These are phyloP conservation scores for Astropecten irregularis DNA, from an alignment of 53 echinoderm and acorn worm species.

Conservation along the genomic window DNA sequence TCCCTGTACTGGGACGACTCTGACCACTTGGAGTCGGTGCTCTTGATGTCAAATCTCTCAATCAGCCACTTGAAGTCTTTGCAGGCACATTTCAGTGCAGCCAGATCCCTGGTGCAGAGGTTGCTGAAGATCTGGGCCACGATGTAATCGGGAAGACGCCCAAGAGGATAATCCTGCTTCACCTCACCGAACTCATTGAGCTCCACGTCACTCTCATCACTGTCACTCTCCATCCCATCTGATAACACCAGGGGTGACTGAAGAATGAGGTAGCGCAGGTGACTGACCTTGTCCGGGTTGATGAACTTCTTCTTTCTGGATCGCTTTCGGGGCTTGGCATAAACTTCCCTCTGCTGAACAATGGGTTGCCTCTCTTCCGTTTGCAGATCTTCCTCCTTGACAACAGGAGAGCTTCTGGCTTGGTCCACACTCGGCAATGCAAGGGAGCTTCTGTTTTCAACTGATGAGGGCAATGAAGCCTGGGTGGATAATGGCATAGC, in stretches of 20 bases:
- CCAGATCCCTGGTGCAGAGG: slow-evolving; percentile 78
- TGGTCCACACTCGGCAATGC: background rate
- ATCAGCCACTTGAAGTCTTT: slow-evolving; percentile 94
- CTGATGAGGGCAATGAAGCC: background rate
- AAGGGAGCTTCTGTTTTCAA: background rate
- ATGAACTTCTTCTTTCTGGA: slow-evolving; percentile 13
- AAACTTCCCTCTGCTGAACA: background rate
- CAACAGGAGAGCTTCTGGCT: background rate
- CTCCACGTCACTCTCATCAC: slow-evolving; percentile 65
- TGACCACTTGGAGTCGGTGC: slow-evolving; percentile 78
- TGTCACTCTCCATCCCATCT: slow-evolving; percentile 68
- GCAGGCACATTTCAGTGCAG: slow-evolving; percentile 83
- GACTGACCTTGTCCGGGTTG: slow-evolving; percentile 70
- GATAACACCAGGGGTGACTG: slow-evolving; percentile 74
- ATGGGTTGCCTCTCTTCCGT: background rate
- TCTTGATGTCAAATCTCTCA: slow-evolving; percentile 74
- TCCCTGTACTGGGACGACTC: slow-evolving; percentile 61
- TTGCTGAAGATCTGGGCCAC: slow-evolving; percentile 81
- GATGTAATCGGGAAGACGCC: slow-evolving; percentile 73
- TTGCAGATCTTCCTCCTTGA: background rate
- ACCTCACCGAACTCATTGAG: slow-evolving; percentile 57
- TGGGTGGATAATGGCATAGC: background rate
- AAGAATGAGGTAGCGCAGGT: slow-evolving; percentile 70
- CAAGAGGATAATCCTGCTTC: slow-evolving; percentile 65
- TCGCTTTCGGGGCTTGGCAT: background rate